These are phyloP conservation scores for Forbesichthys agassizii DNA, from an alignment of 2,113 vertebrate genomes.

Conservation along the genomic window DNA sequence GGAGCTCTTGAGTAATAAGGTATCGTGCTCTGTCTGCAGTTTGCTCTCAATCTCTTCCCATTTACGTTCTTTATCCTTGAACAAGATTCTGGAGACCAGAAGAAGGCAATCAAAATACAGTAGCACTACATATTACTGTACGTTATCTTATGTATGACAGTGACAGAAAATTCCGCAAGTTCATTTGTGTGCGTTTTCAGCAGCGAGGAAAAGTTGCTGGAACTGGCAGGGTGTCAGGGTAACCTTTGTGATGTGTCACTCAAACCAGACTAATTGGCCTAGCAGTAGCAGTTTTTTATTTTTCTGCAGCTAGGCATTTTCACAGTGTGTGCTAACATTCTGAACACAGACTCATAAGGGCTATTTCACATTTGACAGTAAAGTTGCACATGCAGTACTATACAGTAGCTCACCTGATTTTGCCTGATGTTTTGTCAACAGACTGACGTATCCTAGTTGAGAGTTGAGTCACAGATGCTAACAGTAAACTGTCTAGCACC, in stretches of 20 bases:
- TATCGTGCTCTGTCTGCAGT: conserved; percentile 88
- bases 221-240: not conserved
- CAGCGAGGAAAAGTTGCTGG: conserved; percentile 4
- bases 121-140: conserved; percentile 11
- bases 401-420: conserved; percentile 83
- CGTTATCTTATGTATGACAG: conserved; percentile 18
- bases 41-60: conserved; percentile 96
- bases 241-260: conserved; percentile 51
- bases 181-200: not conserved
- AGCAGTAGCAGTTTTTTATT: conserved; percentile 11
- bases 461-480: conserved; percentile 93
- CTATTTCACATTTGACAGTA: not conserved
- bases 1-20: conserved; percentile 92
- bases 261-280: conserved; percentile 17
- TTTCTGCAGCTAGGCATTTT: not conserved
- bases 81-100: conserved; percentile 85
- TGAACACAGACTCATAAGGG: not conserved
- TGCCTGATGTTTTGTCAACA: conserved; percentile 92
- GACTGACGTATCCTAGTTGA: conserved; percentile 91
- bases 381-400: too few species aligned
- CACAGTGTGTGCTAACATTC: not conserved
- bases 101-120: conserved; percentile 50
- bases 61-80: conserved; percentile 95
- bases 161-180: not conserved
- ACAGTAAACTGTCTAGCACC: conserved; percentile 87